A percentile compares a stretch with the other conserved stretches of the same genome.
Conservation (phyloP, 37 sponge, comb jelly and placozoan species). For the Haliclona indistincta region DNA sequence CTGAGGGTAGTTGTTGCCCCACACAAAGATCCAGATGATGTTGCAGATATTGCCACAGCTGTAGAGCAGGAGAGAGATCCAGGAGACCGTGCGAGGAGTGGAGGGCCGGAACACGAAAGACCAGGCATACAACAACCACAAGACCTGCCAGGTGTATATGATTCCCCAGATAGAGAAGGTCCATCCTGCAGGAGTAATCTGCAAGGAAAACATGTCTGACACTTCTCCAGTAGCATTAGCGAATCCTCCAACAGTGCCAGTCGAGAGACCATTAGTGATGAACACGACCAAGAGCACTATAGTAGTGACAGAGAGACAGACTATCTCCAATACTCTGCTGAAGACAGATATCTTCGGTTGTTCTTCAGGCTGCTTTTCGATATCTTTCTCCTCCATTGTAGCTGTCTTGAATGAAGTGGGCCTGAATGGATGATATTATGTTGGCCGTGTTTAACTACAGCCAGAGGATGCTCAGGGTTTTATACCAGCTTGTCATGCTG, state of each 20-base stretch:
- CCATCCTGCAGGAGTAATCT: slow-evolving; percentile 57
- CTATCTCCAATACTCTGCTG: too few species aligned
- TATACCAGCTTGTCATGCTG: too few species aligned
- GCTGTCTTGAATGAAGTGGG: too few species aligned
- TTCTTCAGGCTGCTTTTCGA: too few species aligned
- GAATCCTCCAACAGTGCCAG: slow-evolving; percentile 1
- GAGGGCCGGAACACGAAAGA: slow-evolving; percentile 53
- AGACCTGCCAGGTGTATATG: slow-evolving; percentile 59
- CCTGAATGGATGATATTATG: too few species aligned
- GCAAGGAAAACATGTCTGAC: slow-evolving; percentile 20
- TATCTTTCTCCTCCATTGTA: too few species aligned
- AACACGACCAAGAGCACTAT: not conserved
- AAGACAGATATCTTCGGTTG: too few species aligned
- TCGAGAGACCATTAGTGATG: slow-evolving; percentile 11
- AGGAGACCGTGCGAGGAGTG: slow-evolving; percentile 13
- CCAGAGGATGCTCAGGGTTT: too few species aligned
- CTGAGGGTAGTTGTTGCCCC: slow-evolving; percentile 31
- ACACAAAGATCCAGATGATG: slow-evolving; percentile 44
- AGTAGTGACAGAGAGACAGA: slow-evolving; percentile 4
- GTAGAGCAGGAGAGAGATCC: slow-evolving; percentile 13
- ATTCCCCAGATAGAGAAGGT: slow-evolving; percentile 69
- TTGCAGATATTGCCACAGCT: slow-evolving; percentile 9
- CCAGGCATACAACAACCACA: slow-evolving; percentile 66
- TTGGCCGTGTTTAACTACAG: too few species aligned
- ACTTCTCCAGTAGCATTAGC: slow-evolving; percentile 7